Evolutionary conservation across 2,888 invertebrate genomes (phyloP).

Genomic region (Andrena marginata): DNA sequence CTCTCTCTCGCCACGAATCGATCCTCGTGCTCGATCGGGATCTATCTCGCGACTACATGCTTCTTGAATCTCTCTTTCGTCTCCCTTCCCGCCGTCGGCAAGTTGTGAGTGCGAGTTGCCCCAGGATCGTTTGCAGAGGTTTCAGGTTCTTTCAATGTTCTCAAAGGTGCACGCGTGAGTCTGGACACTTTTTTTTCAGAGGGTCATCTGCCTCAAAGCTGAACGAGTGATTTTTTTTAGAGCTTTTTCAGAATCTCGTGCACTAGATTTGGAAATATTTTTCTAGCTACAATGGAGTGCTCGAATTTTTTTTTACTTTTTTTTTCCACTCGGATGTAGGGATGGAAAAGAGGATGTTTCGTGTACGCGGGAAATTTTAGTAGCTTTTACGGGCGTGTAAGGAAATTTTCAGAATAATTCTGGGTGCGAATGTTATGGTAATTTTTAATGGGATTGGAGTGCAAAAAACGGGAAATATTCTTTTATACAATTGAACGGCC

Average conservation of each 20-base stretch:
- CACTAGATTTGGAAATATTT: too few species aligned
- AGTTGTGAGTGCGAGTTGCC: not conserved
- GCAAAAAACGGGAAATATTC: not conserved
- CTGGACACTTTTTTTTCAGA: not conserved
- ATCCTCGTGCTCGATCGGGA: slow-evolving; percentile 51
- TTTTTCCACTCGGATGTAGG: too few species aligned
- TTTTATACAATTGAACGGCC: not conserved
- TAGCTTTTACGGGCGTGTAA: not conserved
- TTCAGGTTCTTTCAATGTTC: not conserved
- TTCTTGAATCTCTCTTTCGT: too few species aligned
- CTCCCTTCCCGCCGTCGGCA: too few species aligned
- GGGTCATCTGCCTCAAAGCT: too few species aligned
- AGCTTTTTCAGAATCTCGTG: too few species aligned
- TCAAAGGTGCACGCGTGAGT: not conserved
- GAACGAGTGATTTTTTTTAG: too few species aligned
- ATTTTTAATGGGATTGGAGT: not conserved
- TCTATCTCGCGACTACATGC: not conserved
- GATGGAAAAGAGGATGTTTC: too few species aligned
- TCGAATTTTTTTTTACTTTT: too few species aligned
- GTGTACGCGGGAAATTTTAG: not conserved
- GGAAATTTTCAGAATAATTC: not conserved
- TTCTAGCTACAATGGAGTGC: too few species aligned
- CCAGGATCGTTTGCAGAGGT: too few species aligned
- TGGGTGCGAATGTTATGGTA: too few species aligned
- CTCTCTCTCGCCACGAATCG: slow-evolving; percentile 28